Evolutionary conservation across 1,140 invertebrate species (phyloP).

Genomic region (Macrosteles quadrilineatus): DNA sequence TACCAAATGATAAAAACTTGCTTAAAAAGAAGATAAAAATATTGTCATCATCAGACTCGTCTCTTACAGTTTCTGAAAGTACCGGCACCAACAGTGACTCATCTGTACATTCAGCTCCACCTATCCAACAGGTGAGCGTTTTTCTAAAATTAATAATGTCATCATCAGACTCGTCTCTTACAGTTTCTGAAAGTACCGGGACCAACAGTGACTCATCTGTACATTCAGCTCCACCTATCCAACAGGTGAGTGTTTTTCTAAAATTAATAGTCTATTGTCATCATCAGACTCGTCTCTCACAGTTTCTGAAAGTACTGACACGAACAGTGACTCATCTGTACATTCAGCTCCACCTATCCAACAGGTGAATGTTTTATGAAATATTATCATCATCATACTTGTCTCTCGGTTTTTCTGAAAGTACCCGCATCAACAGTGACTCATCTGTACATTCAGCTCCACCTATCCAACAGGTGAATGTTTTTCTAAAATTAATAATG

Average conservation of each 20-base stretch:
- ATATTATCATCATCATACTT: background rate
- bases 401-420: conserved; percentile 2
- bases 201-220: conserved; percentile 39
- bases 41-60: background rate
- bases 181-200: conserved; percentile 12
- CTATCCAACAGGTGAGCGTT: too few species aligned
- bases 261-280: too few species aligned
- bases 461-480: background rate
- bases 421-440: conserved; percentile 37
- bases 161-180: background rate
- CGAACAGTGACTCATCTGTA: conserved; percentile 38
- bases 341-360: conserved; percentile 18
- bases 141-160: background rate
- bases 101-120: conserved; percentile 27
- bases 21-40: background rate
- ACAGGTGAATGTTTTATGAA: too few species aligned
- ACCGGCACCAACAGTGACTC: conserved; percentile 38
- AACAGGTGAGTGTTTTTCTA: too few species aligned
- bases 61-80: background rate
- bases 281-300: background rate
- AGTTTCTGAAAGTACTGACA: conserved; percentile 15
- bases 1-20: background rate
- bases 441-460: conserved; percentile 33
- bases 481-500: background rate
- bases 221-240: conserved; percentile 16